A percentile compares a stretch with the other conserved stretches of the same genome.
These are phyloP conservation scores for Lithophane leautieri DNA, from an alignment of 2,888 invertebrate species.

Conservation along the genomic window DNA sequence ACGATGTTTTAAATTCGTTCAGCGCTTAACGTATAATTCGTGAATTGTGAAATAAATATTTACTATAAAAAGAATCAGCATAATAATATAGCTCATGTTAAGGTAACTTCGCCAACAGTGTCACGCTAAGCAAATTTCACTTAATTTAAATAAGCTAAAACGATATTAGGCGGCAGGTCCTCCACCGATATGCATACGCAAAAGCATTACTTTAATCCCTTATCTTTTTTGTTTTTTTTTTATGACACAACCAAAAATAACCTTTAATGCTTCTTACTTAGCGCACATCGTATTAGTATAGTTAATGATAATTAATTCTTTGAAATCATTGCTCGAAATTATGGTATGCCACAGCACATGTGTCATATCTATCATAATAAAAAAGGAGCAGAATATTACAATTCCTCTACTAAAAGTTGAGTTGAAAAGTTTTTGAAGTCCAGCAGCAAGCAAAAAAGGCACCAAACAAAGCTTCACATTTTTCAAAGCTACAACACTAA, in stretches of 20 bases:
- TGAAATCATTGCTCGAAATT: neutral
- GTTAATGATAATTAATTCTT: neutral
- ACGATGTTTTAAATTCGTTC: neutral
- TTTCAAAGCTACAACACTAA: constrained; percentile 2
- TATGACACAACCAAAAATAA: no score
- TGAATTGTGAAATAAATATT: neutral
- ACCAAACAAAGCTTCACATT: neutral
- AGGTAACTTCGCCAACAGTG: constrained; percentile 1
- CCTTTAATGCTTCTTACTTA: neutral
- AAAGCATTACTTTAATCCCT: neutral
- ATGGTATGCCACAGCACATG: neutral
- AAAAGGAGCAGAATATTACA: neutral
- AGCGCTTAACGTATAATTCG: neutral
- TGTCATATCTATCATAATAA: neutral
- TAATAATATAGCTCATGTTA: neutral
- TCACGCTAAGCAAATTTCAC: neutral
- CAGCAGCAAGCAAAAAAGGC: neutral
- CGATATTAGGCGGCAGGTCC: neutral
- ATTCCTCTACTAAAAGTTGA: neutral
- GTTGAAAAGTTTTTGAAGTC: neutral
- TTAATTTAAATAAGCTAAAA: neutral
- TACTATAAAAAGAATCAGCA: neutral
- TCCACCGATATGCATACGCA: neutral
- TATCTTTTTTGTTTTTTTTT: no score
- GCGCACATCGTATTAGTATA: neutral